phyloP scores from a whole-genome alignment of 2,888 invertebrate species.

The Blomia tropicalis region DNA sequence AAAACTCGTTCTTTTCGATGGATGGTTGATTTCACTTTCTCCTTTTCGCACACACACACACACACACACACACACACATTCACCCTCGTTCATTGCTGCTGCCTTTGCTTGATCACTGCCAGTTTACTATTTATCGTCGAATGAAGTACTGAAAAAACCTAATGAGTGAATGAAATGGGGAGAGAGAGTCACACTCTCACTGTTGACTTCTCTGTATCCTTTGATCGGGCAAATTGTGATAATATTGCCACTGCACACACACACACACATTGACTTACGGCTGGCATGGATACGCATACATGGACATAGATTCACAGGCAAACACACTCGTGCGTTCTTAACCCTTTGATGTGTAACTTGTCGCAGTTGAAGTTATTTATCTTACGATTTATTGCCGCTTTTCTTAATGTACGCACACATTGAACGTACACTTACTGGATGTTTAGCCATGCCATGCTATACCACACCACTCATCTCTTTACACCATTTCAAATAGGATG shows the following conservation, averaged over 20 bases:
- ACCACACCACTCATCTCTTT: too few relatives aligned
- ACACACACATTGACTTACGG: neutral
- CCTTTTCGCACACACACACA: too few relatives aligned
- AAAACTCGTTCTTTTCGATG: neutral
- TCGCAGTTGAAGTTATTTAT: neutral
- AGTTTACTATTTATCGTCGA: neutral
- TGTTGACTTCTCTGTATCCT: too few relatives aligned
- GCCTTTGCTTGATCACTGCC: neutral
- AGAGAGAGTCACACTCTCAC: too few relatives aligned
- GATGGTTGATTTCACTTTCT: neutral
- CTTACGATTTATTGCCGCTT: neutral
- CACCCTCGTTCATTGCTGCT: too few relatives aligned
- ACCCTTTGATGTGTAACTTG: neutral
- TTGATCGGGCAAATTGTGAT: neutral
- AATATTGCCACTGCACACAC: neutral
- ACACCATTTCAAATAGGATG: too few relatives aligned
- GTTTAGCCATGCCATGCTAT: too few relatives aligned
- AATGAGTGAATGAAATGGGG: too few relatives aligned
- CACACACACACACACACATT: too few relatives aligned
- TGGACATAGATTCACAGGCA: neutral
- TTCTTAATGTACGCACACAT: neutral
- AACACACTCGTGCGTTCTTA: too few relatives aligned
- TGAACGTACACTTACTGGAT: too few relatives aligned
- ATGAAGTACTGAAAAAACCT: neutral
- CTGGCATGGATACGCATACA: neutral